Evolutionary conservation across 2,888 invertebrate genomes (phyloP).

Genomic region (Thumatha senex): DNA sequence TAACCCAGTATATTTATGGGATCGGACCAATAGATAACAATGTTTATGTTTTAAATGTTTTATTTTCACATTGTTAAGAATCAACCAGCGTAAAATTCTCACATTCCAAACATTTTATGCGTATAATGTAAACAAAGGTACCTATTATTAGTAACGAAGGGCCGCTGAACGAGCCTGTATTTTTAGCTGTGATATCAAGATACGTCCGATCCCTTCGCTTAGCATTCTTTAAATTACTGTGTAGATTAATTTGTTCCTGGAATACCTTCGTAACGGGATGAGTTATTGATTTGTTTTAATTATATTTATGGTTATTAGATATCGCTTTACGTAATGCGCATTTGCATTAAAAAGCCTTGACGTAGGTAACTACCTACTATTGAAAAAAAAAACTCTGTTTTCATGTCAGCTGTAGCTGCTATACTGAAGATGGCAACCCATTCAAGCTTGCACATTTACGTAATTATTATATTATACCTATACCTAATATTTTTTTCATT

Average conservation of each 20-base stretch:
- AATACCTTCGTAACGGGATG: neutral
- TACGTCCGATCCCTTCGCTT: conserved; percentile 60
- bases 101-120: conserved; percentile 43
- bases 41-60: conserved; percentile 24
- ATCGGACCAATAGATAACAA: neutral
- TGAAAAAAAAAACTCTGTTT: no score
- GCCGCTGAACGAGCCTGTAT: conserved; percentile 55
- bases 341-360: neutral
- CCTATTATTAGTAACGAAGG: conserved; percentile 57
- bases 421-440: no score
- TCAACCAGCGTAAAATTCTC: conserved; percentile 35
- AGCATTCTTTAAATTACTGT: conserved; percentile 41
- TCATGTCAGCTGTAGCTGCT: no score
- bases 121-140: conserved; percentile 65
- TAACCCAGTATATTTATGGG: no score
- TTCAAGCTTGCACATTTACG: no score
- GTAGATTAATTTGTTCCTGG: conserved; percentile 12
- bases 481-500: no score
- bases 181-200: conserved; percentile 65
- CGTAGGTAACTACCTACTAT: no score
- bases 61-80: conserved; percentile 41
- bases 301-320: no score
- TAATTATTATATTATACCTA: no score
- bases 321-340: neutral
- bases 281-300: neutral